phyloP scores from a whole-genome alignment of 2,797 vertebrate genomes.

The Tenualosa ilisha region DNA sequence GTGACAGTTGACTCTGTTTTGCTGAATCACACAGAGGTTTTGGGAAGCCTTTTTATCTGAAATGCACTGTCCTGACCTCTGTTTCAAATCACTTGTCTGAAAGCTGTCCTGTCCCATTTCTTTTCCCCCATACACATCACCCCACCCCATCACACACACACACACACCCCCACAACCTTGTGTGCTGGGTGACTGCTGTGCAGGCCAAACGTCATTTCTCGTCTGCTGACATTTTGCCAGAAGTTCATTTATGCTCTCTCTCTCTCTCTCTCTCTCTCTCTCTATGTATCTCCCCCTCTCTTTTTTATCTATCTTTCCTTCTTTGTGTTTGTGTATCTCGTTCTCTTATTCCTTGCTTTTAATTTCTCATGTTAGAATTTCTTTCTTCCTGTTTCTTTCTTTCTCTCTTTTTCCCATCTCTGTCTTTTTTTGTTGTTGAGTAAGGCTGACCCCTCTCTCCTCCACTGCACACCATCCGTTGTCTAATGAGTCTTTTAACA shows the following conservation, averaged over 20 bases:
- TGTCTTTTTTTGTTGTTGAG: background rate
- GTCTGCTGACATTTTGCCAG: background rate
- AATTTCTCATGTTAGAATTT: background rate
- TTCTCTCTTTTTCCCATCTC: background rate
- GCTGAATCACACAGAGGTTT: background rate
- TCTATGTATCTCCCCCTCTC: background rate
- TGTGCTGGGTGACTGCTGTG: background rate
- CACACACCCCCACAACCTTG: background rate
- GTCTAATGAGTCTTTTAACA: slow-evolving; percentile 1
- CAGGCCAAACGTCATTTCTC: background rate
- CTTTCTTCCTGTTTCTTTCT: background rate
- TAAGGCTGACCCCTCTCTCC: background rate
- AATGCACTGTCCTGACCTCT: background rate
- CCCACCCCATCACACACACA: background rate
- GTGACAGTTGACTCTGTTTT: background rate
- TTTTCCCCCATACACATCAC: background rate
- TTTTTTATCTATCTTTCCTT: background rate
- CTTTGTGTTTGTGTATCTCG: background rate
- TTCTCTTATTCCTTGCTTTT: background rate
- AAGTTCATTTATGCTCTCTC: background rate
- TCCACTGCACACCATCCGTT: background rate
- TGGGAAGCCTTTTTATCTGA: background rate
- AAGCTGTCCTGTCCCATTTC: background rate
- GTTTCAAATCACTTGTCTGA: slow-evolving; percentile 1
- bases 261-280: background rate